Percentiles rank a stretch among this genome's conserved stretches.
phyloP scores from a whole-genome alignment of 2,888 invertebrate genomes.

The Cantharis rufa region DNA sequence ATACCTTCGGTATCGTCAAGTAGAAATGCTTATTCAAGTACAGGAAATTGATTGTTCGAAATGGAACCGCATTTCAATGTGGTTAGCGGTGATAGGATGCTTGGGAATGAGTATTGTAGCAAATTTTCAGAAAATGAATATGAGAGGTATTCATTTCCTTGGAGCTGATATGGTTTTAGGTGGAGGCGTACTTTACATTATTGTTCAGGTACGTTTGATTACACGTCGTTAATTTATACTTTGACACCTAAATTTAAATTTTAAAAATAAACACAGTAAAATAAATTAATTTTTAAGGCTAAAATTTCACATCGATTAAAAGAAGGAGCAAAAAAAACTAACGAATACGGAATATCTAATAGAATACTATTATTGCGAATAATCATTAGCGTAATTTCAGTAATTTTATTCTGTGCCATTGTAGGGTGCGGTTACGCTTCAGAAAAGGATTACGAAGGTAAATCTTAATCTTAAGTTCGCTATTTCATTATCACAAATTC shows the following conservation, averaged over 20 bases:
- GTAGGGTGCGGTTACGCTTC: conserved; percentile 19
- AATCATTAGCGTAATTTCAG: conserved; percentile 12
- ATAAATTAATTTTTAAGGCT: conserved; percentile 17
- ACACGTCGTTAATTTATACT: background rate
- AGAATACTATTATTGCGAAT: conserved; percentile 11
- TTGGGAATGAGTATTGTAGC: conserved; percentile 32
- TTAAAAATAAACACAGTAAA: background rate
- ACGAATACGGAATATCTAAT: conserved; percentile 6
- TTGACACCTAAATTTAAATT: background rate
- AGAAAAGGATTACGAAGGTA: conserved; percentile 22
- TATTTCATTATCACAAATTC: background rate
- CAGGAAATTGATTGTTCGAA: conserved; percentile 17
- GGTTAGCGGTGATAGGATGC: conserved; percentile 27
- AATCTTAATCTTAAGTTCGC: background rate
- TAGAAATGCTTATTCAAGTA: conserved; percentile 6
- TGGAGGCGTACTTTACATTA: conserved; percentile 23
- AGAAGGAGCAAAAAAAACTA: background rate
- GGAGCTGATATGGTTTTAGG: conserved; percentile 30
- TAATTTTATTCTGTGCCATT: conserved; percentile 9
- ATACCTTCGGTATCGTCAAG: conserved; percentile 29
- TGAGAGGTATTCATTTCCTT: conserved; percentile 27
- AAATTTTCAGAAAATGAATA: conserved; percentile 32
- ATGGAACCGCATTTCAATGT: conserved; percentile 24
- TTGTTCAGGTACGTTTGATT: conserved; percentile 27
- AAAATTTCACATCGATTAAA: conserved; percentile 19